Evolutionary conservation across 1,140 invertebrate species (phyloP).

Genomic region (Saxidomus purpurata): DNA sequence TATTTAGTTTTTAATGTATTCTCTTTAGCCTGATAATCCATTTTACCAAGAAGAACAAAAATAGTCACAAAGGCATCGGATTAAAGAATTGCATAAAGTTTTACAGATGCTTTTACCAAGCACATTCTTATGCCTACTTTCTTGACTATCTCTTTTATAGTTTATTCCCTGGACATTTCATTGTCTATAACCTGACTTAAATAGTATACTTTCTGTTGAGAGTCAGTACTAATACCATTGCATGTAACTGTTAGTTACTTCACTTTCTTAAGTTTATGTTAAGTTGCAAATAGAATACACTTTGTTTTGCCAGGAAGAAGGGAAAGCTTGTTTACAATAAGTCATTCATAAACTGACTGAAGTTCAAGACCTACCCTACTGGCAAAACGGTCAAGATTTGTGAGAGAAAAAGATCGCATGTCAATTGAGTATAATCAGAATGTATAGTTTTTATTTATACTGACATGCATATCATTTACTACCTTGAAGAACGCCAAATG

Average conservation of each 20-base stretch:
- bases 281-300: not conserved
- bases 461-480: not conserved
- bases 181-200: slow-evolving; percentile 3
- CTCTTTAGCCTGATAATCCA: too few relatives aligned
- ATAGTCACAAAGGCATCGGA: not conserved
- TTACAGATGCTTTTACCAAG: too few relatives aligned
- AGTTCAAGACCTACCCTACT: not conserved
- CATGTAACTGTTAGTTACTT: not conserved
- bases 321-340: not conserved
- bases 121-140: slow-evolving; percentile 10
- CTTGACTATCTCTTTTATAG: not conserved
- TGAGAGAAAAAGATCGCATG: not conserved
- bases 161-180: not conserved
- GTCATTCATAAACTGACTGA: not conserved
- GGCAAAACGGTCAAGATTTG: not conserved
- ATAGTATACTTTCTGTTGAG: not conserved
- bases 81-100: not conserved
- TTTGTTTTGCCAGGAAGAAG: not conserved
- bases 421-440: not conserved
- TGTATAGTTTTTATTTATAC: not conserved
- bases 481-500: not conserved
- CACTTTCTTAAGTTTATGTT: not conserved
- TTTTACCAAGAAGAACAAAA: not conserved
- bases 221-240: not conserved
- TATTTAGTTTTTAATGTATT: too few relatives aligned